Base-by-base conservation (phyloP, 2,797 vertebrate species). In the Carcharodon carcharias region DNA sequence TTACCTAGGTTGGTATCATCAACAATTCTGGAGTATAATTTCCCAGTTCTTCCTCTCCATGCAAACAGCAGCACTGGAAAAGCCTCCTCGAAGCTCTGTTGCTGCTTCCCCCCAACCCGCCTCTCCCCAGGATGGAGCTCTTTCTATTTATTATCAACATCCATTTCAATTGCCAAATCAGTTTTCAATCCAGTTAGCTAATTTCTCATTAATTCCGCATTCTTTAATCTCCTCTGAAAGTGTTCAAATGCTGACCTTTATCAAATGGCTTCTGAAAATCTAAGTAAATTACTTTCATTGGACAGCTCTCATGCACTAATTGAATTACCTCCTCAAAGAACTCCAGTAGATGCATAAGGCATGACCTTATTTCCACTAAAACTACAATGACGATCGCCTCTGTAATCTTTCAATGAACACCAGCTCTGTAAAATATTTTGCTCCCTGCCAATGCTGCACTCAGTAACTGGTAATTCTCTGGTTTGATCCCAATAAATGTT, bases 241-340 rank as follows among this genome's bases (percentile, higher is more conserved):
- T 28, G 73, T 77, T 67, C 94, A 95, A 63, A 54, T 77, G 67
- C 71, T 73, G 94, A 95, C 67, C 94, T 95, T 95, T 73, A 77
- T 95, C 94, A 95, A 95, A 95, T 95, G 26, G 67, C 69, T 77
- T 73, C 67, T 77, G 94, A 95, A 77, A 95, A 77, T 95, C 67
- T 28, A 56, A 95, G 94, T 77, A 95, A 95, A 77, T 71, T 95
- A 77, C 71, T 73, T 95, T 77, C 94, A 77, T 77, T 95, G 69
- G 94, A 77, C 67, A 56, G 69, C 94, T 95, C 67, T 95, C 69
- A 58, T 73, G 67, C 69, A 40, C 94, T 73, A 95, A 95, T 95
- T 95, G 50, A 95, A 73, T 95, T 95, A 73, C 71, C 94, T 95
- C 94, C 94, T 95, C 94, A 95, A 95, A 95, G 94, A 95, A 58